A percentile compares a stretch with the other conserved stretches of the same genome.
phyloP scores from a whole-genome alignment of 2,113 vertebrate genomes.

The Spea bombifrons region DNA sequence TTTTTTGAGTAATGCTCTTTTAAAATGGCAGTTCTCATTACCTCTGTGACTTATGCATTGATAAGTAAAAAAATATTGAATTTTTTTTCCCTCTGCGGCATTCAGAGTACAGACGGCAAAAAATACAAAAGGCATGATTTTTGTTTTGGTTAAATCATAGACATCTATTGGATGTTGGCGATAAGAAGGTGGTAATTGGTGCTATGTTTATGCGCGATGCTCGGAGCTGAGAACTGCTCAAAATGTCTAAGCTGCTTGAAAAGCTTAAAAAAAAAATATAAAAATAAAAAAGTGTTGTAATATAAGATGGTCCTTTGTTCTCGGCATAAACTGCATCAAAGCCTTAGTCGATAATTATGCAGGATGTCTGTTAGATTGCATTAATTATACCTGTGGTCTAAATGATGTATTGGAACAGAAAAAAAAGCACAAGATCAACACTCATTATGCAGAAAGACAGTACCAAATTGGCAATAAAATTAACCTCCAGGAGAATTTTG shows the following conservation, averaged over 20 bases:
- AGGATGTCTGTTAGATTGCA: conserved; percentile 25
- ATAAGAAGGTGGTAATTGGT: conserved; percentile 27
- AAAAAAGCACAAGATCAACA: conserved; percentile 32
- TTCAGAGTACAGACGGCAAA: conserved; percentile 19
- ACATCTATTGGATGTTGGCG: conserved; percentile 35
- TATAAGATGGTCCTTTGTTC: conserved; percentile 17
- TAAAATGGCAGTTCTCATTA: conserved; percentile 48
- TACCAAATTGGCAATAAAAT: conserved; percentile 41
- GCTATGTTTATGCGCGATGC: conserved; percentile 12
- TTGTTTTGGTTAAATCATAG: conserved; percentile 27
- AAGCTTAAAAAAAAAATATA: not conserved
- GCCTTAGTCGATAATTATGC: conserved; percentile 41
- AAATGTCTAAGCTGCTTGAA: conserved; percentile 18
- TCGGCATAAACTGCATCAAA: conserved; percentile 21
- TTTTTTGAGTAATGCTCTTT: conserved; percentile 47
- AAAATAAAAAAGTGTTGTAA: not conserved
- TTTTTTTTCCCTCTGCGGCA: conserved; percentile 9
- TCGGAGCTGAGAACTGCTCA: conserved; percentile 4
- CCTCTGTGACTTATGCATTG: conserved; percentile 48
- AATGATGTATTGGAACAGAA: conserved; percentile 39
- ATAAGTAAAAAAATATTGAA: conserved; percentile 46
- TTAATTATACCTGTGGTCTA: conserved; percentile 30
- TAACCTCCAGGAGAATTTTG: conserved; percentile 24
- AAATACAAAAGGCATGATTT: conserved; percentile 20
- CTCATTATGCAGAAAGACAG: conserved; percentile 40